Evolutionary conservation across 2,113 vertebrate genomes (phyloP).

Genomic region (Chionomys nivalis): DNA sequence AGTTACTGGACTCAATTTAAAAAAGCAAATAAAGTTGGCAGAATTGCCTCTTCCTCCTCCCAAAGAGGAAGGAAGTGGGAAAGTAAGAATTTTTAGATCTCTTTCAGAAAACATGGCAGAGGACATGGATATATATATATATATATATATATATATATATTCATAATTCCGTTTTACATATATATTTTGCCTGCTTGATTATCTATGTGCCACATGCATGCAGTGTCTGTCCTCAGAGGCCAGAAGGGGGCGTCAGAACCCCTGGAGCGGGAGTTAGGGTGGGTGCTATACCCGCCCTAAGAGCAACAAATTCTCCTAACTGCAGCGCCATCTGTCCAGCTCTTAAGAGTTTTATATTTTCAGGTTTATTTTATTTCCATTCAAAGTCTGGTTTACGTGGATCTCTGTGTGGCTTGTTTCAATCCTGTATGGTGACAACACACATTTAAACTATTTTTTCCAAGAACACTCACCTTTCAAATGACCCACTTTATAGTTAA

Average conservation of each 20-base stretch:
- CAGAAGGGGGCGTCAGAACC: background rate
- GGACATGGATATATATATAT: too few species aligned
- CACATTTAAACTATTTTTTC: background rate
- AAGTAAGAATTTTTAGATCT: background rate
- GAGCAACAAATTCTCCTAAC: background rate
- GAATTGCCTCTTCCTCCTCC: background rate
- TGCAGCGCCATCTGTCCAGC: background rate
- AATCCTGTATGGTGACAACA: too few species aligned
- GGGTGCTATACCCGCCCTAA: background rate
- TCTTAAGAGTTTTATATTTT: background rate
- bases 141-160: rapidly evolving
- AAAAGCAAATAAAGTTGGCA: background rate
- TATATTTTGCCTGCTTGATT: background rate
- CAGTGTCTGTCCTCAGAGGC: background rate
- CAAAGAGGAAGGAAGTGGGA: background rate
- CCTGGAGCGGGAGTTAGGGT: background rate
- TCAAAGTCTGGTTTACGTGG: background rate
- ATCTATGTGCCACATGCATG: background rate
- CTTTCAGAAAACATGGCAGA: background rate
- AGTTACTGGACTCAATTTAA: background rate
- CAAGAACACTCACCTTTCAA: background rate
- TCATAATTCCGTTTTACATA: background rate
- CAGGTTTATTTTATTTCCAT: background rate
- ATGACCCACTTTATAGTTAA: background rate
- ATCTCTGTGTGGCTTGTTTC: background rate